Evolutionary conservation across 2,797 vertebrate species (phyloP), one percentile per base, ranked within the genome.

Genomic region (Sebastes iracundus): DNA sequence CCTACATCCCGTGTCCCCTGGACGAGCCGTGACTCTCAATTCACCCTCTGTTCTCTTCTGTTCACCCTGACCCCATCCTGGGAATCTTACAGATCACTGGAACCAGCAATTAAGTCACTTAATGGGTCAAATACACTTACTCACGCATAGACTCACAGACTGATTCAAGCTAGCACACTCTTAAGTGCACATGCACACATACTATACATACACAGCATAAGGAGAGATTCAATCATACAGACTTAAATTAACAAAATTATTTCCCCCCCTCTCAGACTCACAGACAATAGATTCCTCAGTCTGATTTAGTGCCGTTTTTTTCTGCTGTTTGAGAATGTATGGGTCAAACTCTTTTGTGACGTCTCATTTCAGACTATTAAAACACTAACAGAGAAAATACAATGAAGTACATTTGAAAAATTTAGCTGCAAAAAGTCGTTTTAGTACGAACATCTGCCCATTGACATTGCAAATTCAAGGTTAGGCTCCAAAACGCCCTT

Each of bases 71-170:
- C 80, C 84, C 69, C 32, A 71, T 81, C 67, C 74, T 80, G 77
- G 73, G 73, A 80, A 79, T 66, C 85, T 80, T 72, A 61, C 84
- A 81, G 72, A 86, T 89, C 80, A 79, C 80, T 83, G 70, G 77
- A 87, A 89, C 69, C 82, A 81, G 59, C 69, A 76, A 77, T 89
- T 92, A 79, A 77, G 85, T 53, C 69, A 80, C 66, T 85, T 83
- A 86, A 85, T 80, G 62, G 73, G 80, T 90, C 77, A 87, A 78
- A 83, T 75, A 75, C 74, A 82, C 85, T 71, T 18, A 68, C 38
- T 64, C 69, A 66, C 12, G n/a, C 74, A 83, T 38, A 76, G 30
- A 88, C 64, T 81, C 38, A 62, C 32, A 49, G n/a, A 86, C 61
- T 73, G 58, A 71, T 74, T 82, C 16, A 79, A 75, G 22, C 56